Base-by-base conservation (phyloP, 2,888 invertebrate species). In the Yponomeuta plumbellus region DNA sequence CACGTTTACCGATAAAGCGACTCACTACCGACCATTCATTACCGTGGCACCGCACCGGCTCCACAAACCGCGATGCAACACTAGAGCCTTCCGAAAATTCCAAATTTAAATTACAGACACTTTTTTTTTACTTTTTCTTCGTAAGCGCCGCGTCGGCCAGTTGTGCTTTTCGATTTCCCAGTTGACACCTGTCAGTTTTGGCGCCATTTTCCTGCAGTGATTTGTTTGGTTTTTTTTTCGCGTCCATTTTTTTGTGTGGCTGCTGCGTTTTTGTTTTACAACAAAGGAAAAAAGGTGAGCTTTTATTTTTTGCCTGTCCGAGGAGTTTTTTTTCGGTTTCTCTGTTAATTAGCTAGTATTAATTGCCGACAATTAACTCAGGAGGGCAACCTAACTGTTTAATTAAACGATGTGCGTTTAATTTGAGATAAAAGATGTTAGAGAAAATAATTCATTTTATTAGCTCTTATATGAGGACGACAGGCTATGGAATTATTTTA, bases 1-100 rank as follows among this genome's bases (percentile, higher is more conserved):
- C 82, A 87, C 87, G 84, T 85, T 86, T 86, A 84, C 88, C 84
- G 87, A 82, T 87, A 84, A 85, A 85, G 88, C 84, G 80, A 83
- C 75, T 83, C 81, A 63, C 34, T 44, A 83, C 80, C 73, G 70
- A 75, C 84, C 90, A 88, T 88, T 90, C 88, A 87, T 87, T 87
- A 85, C 86, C 75, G 74, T 77, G 79, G 80, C 82, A 80, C 79
- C 83, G 81, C 79, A 81, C 78, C 76, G 78, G 70, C 75, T 73
- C 72, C 72, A 74, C 72, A 74, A 75, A 52, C 69, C 76, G 77
- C 84, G 83, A 86, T 85, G 86, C 84, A 80, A 80, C 82, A 84
- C 83, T 77, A 77, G 44, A 52, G 77, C 76, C 74, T 76, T 79
- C 76, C 74, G 77, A 80, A 74, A 70, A 75, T 73, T 69, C 64